These are phyloP conservation scores for Chironomus striatipennis DNA, from an alignment of 1,140 invertebrate species.

Conservation along the genomic window DNA sequence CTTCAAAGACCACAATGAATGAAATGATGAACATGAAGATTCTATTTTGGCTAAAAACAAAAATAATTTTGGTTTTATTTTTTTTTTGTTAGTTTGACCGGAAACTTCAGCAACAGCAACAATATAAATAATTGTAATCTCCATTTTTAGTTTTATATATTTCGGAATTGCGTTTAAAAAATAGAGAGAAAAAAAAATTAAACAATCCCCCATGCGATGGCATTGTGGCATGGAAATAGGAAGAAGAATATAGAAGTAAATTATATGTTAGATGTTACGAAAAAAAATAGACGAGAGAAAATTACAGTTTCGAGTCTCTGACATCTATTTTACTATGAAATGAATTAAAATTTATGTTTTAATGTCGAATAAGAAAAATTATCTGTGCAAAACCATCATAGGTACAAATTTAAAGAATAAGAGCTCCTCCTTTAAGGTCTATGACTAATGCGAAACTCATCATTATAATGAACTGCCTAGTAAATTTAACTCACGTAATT, in stretches of 20 bases:
- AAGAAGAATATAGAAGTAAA: background rate
- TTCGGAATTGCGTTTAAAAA: background rate
- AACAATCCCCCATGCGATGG: background rate
- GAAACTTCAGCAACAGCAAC: background rate
- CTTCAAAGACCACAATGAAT: background rate
- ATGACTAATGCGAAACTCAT: background rate
- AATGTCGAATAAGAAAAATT: constrained; percentile 6
- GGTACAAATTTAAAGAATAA: background rate
- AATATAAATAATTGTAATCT: background rate
- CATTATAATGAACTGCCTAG: no score
- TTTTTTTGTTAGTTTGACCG: background rate
- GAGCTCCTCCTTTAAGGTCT: constrained; percentile 3
- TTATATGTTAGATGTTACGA: background rate
- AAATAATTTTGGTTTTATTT: background rate
- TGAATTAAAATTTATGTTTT: background rate
- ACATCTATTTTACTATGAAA: no score
- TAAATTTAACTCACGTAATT: no score
- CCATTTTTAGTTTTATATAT: background rate
- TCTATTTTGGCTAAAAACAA: background rate
- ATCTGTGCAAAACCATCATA: background rate
- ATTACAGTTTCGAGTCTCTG: background rate
- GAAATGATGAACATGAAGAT: background rate
- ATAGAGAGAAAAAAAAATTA: background rate
- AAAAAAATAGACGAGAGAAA: background rate
- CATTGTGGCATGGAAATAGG: background rate